phyloP scores from a whole-genome alignment of 2,113 vertebrate genomes.

The Periophthalmus modestus region DNA sequence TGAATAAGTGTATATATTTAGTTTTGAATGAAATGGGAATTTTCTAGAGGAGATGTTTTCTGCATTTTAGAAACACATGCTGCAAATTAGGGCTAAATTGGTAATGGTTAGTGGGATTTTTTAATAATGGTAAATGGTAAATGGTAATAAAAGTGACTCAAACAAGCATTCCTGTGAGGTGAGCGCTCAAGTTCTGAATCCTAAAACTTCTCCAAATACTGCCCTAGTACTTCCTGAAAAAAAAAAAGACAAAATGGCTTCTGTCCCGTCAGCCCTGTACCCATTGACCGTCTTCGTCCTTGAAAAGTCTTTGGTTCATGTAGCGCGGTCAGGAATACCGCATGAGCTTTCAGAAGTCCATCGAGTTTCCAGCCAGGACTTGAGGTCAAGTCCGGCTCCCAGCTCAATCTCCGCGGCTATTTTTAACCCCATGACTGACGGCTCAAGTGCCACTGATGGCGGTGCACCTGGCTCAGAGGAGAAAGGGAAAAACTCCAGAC shows the following conservation, averaged over 20 bases:
- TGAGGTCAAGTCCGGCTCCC: conserved; percentile 47
- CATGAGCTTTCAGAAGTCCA: conserved; percentile 64
- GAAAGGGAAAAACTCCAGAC: conserved; percentile 59
- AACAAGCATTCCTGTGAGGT: no score
- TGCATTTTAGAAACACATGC: no score
- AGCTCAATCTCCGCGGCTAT: conserved; percentile 70
- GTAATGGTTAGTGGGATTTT: no score
- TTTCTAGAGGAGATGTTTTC: no score
- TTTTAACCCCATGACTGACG: conserved; percentile 73
- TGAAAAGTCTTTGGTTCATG: conserved; percentile 50
- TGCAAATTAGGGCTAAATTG: no score
- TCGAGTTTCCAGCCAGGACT: conserved; percentile 59
- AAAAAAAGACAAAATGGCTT: neutral
- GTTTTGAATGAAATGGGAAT: no score
- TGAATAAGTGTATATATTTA: no score
- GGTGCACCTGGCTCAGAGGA: conserved; percentile 67
- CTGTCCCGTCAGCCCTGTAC: conserved; percentile 4
- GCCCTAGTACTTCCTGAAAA: neutral
- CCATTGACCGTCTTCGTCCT: conserved; percentile 49
- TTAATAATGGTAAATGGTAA: no score
- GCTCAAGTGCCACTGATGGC: conserved; percentile 74
- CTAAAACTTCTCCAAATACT: neutral
- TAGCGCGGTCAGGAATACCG: conserved; percentile 48
- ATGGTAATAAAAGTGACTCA: no score
- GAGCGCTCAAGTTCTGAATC: no score